phyloP scores from a whole-genome alignment of 2,888 invertebrate genomes.

The Ennomos fuscantarius region DNA sequence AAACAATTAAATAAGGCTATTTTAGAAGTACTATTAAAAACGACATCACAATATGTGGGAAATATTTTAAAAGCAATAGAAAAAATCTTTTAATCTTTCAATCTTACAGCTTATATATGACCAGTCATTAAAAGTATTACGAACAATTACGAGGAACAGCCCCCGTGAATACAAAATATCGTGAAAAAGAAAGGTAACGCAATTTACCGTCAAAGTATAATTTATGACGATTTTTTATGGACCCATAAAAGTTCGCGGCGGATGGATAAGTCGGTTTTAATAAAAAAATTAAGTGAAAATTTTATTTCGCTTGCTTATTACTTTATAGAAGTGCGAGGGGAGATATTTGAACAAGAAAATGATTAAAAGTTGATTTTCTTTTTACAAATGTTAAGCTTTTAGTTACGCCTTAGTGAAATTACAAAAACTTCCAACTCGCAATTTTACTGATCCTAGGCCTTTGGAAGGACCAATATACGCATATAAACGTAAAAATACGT shows the following conservation, averaged over 20 bases:
- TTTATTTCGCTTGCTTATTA: slow-evolving; percentile 42
- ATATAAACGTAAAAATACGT: too few species aligned
- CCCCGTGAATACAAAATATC: slow-evolving; percentile 51
- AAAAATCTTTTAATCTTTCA: slow-evolving; percentile 13
- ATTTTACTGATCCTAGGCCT: too few species aligned
- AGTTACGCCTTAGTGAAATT: too few species aligned
- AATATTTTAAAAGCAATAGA: too few species aligned
- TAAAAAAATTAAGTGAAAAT: slow-evolving; percentile 54
- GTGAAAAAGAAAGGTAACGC: slow-evolving; percentile 46
- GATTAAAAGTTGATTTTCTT: slow-evolving; percentile 9
- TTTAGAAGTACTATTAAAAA: too few species aligned
- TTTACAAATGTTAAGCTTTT: too few species aligned
- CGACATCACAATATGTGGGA: too few species aligned
- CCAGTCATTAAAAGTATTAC: slow-evolving; percentile 54
- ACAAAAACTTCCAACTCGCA: too few species aligned
- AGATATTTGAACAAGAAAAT: slow-evolving; percentile 24
- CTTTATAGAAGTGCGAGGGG: slow-evolving; percentile 28
- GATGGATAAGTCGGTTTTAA: slow-evolving; percentile 56
- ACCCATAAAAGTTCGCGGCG: slow-evolving; percentile 52
- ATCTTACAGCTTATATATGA: slow-evolving; percentile 30
- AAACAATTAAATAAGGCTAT: too few species aligned
- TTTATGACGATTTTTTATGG: slow-evolving; percentile 66
- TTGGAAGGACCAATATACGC: too few species aligned
- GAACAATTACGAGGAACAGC: slow-evolving; percentile 44
- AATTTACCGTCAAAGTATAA: slow-evolving; percentile 58